These are phyloP conservation scores for Enhydra lutris DNA, from an alignment of 2,113 vertebrate genomes.

Conservation along the genomic window DNA sequence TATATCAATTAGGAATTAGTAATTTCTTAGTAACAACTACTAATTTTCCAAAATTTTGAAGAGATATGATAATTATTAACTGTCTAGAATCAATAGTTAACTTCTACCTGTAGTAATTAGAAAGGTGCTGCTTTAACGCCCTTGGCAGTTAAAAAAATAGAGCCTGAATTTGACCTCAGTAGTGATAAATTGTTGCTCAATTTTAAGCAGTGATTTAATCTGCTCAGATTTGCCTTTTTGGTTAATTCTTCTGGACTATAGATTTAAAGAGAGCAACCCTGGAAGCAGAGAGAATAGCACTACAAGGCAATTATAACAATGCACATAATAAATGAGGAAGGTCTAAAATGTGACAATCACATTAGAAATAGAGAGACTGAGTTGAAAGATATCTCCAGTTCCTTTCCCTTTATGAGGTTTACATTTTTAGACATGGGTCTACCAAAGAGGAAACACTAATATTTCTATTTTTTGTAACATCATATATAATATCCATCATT, in stretches of 20 bases:
- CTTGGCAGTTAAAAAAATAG: background rate
- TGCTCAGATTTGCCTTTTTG: background rate
- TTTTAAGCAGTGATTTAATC: background rate
- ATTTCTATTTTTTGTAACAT: background rate
- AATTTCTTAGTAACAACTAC: background rate
- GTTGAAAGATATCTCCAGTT: background rate
- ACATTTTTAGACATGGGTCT: background rate
- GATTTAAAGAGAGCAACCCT: background rate
- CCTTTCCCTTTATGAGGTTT: background rate
- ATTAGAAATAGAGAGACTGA: background rate
- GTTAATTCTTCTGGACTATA: background rate
- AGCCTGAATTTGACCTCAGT: background rate
- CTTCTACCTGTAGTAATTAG: background rate
- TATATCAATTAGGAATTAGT: background rate
- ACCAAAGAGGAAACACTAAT: background rate
- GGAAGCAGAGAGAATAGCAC: no score
- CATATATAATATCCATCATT: background rate
- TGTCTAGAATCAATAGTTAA: background rate
- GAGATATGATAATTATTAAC: background rate
- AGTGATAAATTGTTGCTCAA: background rate
- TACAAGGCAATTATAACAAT: background rate
- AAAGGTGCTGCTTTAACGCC: background rate
- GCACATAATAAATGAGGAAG: background rate
- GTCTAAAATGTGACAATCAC: background rate
- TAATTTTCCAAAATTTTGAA: background rate